Evolutionary conservation across 2,113 vertebrate genomes (phyloP).

Genomic region (Murina feae): DNA sequence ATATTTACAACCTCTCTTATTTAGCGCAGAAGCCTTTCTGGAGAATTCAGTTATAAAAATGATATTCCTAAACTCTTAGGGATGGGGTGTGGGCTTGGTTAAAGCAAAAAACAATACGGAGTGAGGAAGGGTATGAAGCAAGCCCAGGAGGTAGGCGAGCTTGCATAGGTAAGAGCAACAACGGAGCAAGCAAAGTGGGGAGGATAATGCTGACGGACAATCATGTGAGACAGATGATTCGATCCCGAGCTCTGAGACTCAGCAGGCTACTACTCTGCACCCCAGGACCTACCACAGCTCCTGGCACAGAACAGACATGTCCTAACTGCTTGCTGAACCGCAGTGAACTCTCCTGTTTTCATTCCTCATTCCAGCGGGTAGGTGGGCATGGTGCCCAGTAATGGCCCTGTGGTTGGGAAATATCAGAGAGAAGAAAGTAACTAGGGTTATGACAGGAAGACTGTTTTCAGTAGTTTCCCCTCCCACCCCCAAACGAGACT

Average conservation of each 20-base stretch:
- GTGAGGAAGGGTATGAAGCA: neutral
- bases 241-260: neutral
- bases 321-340: neutral
- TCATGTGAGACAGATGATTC: neutral
- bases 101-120: neutral
- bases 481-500: neutral
- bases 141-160: neutral
- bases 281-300: neutral
- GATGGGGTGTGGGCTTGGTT: neutral
- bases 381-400: neutral
- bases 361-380: neutral
- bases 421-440: neutral
- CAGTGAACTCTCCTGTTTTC: neutral
- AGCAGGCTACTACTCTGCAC: neutral
- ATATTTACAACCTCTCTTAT: neutral
- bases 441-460: neutral
- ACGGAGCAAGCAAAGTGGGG: neutral
- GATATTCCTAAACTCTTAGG: neutral
- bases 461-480: neutral
- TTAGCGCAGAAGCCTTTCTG: constrained; percentile 15
- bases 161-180: neutral
- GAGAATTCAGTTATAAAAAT: neutral
- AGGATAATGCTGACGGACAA: neutral
- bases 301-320: neutral
- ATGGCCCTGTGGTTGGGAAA: neutral